Base-by-base conservation (phyloP, 2,797 vertebrate species). In the Otolemur crassicaudatus region DNA sequence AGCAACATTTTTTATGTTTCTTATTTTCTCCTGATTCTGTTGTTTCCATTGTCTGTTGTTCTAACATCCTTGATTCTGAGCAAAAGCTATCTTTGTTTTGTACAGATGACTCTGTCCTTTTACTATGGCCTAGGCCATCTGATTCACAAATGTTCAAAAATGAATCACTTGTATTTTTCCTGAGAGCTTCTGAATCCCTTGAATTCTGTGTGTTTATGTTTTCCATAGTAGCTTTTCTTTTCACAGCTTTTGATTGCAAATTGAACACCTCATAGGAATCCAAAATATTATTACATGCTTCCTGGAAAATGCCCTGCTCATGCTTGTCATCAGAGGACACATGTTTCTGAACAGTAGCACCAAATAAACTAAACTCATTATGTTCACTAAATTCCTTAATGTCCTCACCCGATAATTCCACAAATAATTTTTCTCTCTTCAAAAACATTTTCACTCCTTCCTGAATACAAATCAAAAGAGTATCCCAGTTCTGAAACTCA, bases 401-500 rank as follows among this genome's bases (percentile, higher is more conserved):
- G 31, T 99, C 99, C 56, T 99, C 99, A 87, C 98, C 97, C 84
- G 98, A 98, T 1, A 98, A 97, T 89, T 99, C 99, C 89, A 98
- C 96, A 97, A 99, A 99, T 97, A 99, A 97, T 95, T 99, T 99
- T 97, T 99, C 99, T 97, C 95, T 99, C 94, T 98, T 99, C 91
- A 99, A 98, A 97, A 99, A 99, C 25, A 60, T 93, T 98, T 99
- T 99, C 5, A 99, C 98, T 67, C 99, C 99, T 98, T 99, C 99
- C 91, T 99, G 99, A 89, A 99, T 4, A 61, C 99, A 99, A 84
- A 98, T 90, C 93, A 99, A 97, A 96, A 99, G 94, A 75, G 97
- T 97, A 95, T 99, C 99, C 99, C 99, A 99, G 96, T 99, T 99
- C 98, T 98, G 99, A 98, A 99, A 99, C 97, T 99, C 99, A 79